Evolutionary conservation across 2,113 vertebrate species (phyloP).

Genomic region (Dolichallabes microphthalmus): DNA sequence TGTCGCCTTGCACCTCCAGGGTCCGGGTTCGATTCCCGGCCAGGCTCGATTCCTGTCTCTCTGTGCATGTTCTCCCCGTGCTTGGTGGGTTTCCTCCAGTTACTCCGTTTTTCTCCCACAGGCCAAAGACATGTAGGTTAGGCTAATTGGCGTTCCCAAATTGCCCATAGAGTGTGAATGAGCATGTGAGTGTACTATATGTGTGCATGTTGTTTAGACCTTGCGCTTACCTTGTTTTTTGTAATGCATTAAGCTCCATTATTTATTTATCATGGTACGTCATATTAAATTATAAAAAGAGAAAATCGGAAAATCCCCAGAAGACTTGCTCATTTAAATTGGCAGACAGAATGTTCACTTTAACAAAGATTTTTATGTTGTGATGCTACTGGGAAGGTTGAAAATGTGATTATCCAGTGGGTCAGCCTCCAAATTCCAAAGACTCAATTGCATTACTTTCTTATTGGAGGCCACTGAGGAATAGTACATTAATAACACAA

Average conservation of each 20-base stretch:
- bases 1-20: no score
- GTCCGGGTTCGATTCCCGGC: no score
- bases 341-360: neutral
- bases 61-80: no score
- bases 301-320: neutral
- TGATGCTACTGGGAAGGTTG: neutral
- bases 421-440: neutral
- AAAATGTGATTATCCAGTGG: neutral
- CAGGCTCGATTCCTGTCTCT: no score
- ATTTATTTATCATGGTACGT: neutral
- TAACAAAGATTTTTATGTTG: neutral
- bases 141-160: no score
- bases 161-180: no score
- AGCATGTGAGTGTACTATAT: no score
- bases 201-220: no score
- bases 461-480: neutral
- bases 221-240: no score
- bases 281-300: neutral
- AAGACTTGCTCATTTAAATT: neutral
- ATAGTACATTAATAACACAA: constrained; percentile 6
- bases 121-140: no score
- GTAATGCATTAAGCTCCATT: neutral
- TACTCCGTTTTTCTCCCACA: no score
- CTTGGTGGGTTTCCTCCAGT: no score
- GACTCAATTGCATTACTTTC: neutral